Percentiles rank a stretch among this genome's conserved stretches.
Conservation (phyloP, 2,113 vertebrate species). For the Opisthocomus hoazin region DNA sequence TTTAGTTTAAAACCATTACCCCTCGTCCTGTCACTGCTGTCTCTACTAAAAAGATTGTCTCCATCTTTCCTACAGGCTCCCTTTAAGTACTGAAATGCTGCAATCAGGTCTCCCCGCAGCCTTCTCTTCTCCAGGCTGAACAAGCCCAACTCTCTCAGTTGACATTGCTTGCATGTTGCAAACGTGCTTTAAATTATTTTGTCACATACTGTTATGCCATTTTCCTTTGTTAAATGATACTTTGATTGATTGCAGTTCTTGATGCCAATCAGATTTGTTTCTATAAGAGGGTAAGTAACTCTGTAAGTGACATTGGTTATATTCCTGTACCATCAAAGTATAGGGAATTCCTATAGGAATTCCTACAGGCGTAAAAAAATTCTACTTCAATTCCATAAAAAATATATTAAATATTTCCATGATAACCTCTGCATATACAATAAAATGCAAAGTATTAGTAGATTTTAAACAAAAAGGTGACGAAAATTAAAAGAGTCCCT, state of each 20-base stretch:
- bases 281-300: neutral
- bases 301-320: neutral
- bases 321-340: neutral
- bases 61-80: too few species aligned
- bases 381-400: neutral
- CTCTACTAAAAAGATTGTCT: too few species aligned
- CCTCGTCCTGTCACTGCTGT: too few species aligned
- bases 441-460: neutral
- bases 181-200: neutral
- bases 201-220: neutral
- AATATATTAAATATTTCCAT: neutral
- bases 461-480: neutral
- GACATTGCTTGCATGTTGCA: neutral
- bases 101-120: too few species aligned
- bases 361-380: neutral
- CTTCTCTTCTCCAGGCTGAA: too few species aligned
- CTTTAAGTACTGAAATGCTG: too few species aligned
- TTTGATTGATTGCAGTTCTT: neutral
- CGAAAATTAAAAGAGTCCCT: neutral
- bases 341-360: neutral
- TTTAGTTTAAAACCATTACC: too few species aligned
- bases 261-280: neutral
- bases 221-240: neutral
- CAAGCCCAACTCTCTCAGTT: too few species aligned
- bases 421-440: neutral